A percentile compares a stretch with the other conserved stretches of the same genome.
phyloP scores from a whole-genome alignment of 1,140 invertebrate species.

The Bilobella aurantiaca region DNA sequence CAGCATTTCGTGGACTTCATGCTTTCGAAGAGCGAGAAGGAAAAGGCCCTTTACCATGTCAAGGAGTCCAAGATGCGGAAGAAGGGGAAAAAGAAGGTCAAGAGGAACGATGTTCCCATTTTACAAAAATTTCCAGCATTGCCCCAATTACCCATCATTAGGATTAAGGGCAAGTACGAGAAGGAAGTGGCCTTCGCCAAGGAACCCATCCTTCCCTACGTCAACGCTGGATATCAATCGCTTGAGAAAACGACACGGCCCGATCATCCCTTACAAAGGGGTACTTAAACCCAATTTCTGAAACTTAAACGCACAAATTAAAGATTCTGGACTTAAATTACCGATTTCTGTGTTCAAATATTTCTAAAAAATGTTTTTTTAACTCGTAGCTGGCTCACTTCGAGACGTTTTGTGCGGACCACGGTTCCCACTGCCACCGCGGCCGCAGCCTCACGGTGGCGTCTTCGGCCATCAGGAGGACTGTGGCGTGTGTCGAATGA shows the following conservation, averaged over 20 bases:
- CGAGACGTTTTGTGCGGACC: conserved; percentile 27
- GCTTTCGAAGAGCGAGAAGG: conserved; percentile 15
- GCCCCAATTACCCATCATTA: neutral
- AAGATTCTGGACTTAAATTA: too few species aligned
- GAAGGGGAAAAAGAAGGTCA: conserved; percentile 11
- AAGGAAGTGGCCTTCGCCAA: neutral
- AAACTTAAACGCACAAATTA: too few species aligned
- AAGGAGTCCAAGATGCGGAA: too few species aligned
- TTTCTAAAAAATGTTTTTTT: neutral
- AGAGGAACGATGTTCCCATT: conserved; percentile 15
- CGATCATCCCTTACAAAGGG: neutral
- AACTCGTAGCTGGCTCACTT: conserved; percentile 21
- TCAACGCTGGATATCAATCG: neutral
- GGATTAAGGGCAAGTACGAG: neutral
- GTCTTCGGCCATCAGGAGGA: conserved; percentile 25
- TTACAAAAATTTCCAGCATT: conserved; percentile 20
- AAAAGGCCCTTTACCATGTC: too few species aligned
- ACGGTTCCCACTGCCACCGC: conserved; percentile 25
- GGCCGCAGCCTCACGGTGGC: conserved; percentile 32
- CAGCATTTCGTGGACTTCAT: conserved; percentile 29
- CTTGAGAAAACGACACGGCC: conserved; percentile 8
- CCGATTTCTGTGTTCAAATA: too few species aligned
- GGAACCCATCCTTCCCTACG: conserved; percentile 7
- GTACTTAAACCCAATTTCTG: too few species aligned
- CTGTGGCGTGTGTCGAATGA: conserved; percentile 18